Percentiles rank a stretch among this genome's conserved stretches.
These are phyloP conservation scores for Phataginus tetradactyla DNA, from an alignment of 2,797 vertebrate genomes.

Conservation along the genomic window DNA sequence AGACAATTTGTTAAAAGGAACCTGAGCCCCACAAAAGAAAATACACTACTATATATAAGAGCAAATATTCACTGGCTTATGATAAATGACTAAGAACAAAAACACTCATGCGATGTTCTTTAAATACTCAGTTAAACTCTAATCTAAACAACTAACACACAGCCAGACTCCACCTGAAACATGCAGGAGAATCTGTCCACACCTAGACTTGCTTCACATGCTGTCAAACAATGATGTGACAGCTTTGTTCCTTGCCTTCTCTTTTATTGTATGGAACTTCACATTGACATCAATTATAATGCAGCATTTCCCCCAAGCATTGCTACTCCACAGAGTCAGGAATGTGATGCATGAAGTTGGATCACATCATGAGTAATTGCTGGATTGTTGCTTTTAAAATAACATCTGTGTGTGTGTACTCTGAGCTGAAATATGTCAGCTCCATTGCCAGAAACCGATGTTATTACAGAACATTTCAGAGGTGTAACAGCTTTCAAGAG, in stretches of 20 bases:
- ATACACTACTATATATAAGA: conserved; percentile 15
- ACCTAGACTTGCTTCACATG: background rate
- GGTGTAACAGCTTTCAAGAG: conserved; percentile 54
- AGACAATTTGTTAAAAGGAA: conserved; percentile 34
- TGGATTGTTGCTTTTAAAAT: conserved; percentile 68
- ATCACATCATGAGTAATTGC: conserved; percentile 45
- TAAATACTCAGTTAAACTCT: background rate
- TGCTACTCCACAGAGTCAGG: background rate
- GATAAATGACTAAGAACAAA: background rate
- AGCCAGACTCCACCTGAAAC: background rate
- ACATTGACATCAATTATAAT: conserved; percentile 39
- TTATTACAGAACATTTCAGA: conserved; percentile 59
- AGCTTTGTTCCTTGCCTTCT: background rate
- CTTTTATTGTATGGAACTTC: conserved; percentile 29
- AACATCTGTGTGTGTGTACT: conserved; percentile 38
- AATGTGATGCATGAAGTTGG: background rate
- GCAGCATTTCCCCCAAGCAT: background rate
- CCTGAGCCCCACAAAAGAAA: background rate
- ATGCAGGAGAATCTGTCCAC: background rate
- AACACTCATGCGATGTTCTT: conserved; percentile 21
- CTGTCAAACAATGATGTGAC: background rate
- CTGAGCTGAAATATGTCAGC: conserved; percentile 55
- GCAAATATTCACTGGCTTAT: conserved; percentile 10
- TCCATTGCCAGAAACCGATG: conserved; percentile 43
- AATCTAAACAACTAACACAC: conserved; percentile 21